Evolutionary conservation across 2,888 invertebrate genomes (phyloP).

Genomic region (Andricus curvator): DNA sequence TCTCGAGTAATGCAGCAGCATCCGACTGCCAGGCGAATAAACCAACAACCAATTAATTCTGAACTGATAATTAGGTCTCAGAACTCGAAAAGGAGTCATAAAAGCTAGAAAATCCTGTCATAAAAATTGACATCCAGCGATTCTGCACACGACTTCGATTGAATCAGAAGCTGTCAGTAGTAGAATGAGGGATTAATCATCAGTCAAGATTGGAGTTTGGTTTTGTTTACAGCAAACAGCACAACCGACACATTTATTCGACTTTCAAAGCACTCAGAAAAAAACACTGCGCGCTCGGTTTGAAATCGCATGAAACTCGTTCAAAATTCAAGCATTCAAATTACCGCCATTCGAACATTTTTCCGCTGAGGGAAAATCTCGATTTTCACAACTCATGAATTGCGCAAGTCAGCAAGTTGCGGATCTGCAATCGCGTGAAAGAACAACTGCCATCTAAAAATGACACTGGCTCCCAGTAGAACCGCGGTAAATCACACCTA

Average conservation of each 20-base stretch:
- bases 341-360: too few relatives aligned
- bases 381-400: too few relatives aligned
- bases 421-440: too few relatives aligned
- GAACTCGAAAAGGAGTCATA: slow-evolving; percentile 50
- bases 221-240: neutral
- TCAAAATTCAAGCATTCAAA: too few relatives aligned
- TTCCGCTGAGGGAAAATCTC: too few relatives aligned
- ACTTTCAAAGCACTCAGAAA: neutral
- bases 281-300: neutral
- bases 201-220: neutral
- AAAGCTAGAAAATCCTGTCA: neutral
- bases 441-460: too few relatives aligned
- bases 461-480: too few relatives aligned
- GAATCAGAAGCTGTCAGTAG: neutral
- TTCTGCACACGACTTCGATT: neutral
- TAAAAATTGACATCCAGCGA: neutral
- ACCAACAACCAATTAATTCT: neutral
- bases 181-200: neutral
- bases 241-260: neutral
- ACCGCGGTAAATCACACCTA: too few relatives aligned
- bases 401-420: too few relatives aligned
- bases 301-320: neutral
- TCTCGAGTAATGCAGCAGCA: slow-evolving; percentile 50
- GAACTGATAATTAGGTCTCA: slow-evolving; percentile 18
- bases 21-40: neutral